These are phyloP conservation scores for Lissonota sp. DNA, from an alignment of 2,888 invertebrate genomes.

Conservation along the genomic window DNA sequence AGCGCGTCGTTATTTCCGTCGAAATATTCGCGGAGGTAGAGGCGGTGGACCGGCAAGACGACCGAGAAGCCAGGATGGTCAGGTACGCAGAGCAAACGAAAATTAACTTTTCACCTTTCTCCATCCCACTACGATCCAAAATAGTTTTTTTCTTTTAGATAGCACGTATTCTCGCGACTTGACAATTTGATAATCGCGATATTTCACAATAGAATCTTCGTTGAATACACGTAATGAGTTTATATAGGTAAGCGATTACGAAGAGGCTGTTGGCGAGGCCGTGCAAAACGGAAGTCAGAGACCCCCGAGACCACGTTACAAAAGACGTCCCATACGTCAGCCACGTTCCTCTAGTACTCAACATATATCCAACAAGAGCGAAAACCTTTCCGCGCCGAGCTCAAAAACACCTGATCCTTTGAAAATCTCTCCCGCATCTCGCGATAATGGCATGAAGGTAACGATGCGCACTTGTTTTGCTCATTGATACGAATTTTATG, in stretches of 20 bases:
- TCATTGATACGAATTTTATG: too few relatives aligned
- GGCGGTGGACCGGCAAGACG: conserved; percentile 85
- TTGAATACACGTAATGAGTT: neutral
- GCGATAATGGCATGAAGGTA: conserved; percentile 70
- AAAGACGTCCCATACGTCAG: conserved; percentile 81
- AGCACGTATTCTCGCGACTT: neutral
- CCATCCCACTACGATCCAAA: neutral
- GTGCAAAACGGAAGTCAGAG: conserved; percentile 82
- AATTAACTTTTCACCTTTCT: neutral
- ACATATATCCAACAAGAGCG: conserved; percentile 69
- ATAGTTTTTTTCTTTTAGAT: neutral
- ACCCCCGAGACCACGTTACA: conserved; percentile 83
- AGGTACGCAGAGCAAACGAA: conserved; percentile 71
- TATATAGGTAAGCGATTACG: conserved; percentile 78
- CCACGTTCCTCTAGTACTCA: conserved; percentile 70
- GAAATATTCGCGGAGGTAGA: conserved; percentile 90
- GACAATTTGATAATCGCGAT: too few relatives aligned
- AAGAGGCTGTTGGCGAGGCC: conserved; percentile 82
- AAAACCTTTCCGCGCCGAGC: conserved; percentile 59
- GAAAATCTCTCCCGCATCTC: conserved; percentile 62
- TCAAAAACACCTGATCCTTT: conserved; percentile 63
- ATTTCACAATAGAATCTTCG: too few relatives aligned
- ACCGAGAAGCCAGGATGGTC: conserved; percentile 85
- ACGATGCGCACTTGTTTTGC: neutral
- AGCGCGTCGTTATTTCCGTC: conserved; percentile 89